Evolutionary conservation across 1,140 invertebrate species (phyloP).

Genomic region (Drosophila hydei): DNA sequence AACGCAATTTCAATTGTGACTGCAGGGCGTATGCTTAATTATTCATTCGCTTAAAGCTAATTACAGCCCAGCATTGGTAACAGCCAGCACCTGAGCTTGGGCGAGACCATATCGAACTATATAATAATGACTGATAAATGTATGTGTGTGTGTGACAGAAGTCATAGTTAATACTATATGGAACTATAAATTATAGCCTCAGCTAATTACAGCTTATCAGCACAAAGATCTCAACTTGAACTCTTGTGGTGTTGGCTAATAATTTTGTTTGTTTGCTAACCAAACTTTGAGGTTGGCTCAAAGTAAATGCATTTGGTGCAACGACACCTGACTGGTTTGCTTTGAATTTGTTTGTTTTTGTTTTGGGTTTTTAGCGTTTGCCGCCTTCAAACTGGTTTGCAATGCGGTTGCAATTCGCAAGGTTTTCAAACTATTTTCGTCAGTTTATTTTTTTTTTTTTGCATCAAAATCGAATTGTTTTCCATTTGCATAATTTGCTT

Average conservation of each 20-base stretch:
- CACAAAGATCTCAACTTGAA: conserved; percentile 63
- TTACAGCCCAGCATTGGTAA: conserved; percentile 49
- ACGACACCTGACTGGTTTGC: conserved; percentile 36
- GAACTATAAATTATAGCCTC: conserved; percentile 56
- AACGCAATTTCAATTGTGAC: conserved; percentile 37
- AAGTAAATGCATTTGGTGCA: conserved; percentile 29
- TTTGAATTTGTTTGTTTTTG: conserved; percentile 2
- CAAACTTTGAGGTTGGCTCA: neutral
- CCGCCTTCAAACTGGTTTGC: conserved; percentile 38
- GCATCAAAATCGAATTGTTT: conserved; percentile 33
- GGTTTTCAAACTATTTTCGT: conserved; percentile 16
- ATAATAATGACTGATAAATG: conserved; percentile 41
- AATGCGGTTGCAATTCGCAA: conserved; percentile 37
- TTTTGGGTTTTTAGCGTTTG: neutral
- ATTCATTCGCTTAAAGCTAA: conserved; percentile 71
- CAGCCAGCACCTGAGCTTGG: conserved; percentile 44
- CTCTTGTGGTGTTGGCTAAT: conserved; percentile 27
- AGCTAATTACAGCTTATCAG: conserved; percentile 63
- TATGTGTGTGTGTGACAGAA: neutral
- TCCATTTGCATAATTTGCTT: conserved; percentile 48
- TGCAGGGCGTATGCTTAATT: conserved; percentile 81
- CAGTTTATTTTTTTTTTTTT: neutral
- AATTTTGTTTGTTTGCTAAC: neutral
- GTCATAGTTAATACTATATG: conserved; percentile 7
- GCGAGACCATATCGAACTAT: conserved; percentile 31